Evolutionary conservation across 2,888 invertebrate species (phyloP).

Genomic region (Ormyrus labotus): DNA sequence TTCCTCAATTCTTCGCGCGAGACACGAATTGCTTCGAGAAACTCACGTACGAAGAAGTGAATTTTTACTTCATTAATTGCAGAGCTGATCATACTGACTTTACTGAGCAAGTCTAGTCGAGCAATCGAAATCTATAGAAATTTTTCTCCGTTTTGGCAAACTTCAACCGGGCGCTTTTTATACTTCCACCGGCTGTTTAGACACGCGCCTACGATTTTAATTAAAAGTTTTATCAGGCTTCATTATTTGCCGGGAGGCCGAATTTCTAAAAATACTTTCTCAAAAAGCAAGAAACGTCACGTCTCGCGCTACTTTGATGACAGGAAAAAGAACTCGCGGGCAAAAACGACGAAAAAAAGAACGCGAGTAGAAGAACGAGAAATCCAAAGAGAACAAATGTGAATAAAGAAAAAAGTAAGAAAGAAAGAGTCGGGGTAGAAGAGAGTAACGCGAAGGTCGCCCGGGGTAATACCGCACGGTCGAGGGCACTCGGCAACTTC

Average conservation of each 20-base stretch:
- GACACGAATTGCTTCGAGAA: too few species aligned
- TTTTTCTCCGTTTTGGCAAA: too few species aligned
- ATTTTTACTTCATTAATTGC: too few species aligned
- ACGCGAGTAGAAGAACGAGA: slow-evolving; percentile 19
- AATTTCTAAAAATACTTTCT: slow-evolving; percentile 48
- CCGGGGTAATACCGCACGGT: slow-evolving; percentile 56
- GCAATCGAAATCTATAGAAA: too few species aligned
- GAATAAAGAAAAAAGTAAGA: slow-evolving; percentile 50
- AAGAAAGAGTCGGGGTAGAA: slow-evolving; percentile 26
- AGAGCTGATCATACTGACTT: too few species aligned
- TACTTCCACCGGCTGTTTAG: too few species aligned
- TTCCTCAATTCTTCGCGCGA: slow-evolving; percentile 31
- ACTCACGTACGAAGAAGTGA: too few species aligned
- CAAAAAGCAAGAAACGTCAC: slow-evolving; percentile 52
- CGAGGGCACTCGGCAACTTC: slow-evolving; percentile 55
- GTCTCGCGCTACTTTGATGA: slow-evolving; percentile 54
- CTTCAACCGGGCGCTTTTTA: too few species aligned
- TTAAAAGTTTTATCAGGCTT: slow-evolving; percentile 39
- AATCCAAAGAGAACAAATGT: slow-evolving; percentile 46
- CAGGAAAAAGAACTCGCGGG: slow-evolving; percentile 52
- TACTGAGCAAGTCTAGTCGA: too few species aligned
- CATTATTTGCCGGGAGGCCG: slow-evolving; percentile 22
- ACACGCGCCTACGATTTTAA: background rate
- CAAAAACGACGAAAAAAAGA: slow-evolving; percentile 20
- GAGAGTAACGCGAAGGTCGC: slow-evolving; percentile 55